Percentiles rank a stretch among this genome's conserved stretches.
Evolutionary conservation across 2,888 invertebrate genomes (phyloP).

Genomic region (Perdita meconis): DNA sequence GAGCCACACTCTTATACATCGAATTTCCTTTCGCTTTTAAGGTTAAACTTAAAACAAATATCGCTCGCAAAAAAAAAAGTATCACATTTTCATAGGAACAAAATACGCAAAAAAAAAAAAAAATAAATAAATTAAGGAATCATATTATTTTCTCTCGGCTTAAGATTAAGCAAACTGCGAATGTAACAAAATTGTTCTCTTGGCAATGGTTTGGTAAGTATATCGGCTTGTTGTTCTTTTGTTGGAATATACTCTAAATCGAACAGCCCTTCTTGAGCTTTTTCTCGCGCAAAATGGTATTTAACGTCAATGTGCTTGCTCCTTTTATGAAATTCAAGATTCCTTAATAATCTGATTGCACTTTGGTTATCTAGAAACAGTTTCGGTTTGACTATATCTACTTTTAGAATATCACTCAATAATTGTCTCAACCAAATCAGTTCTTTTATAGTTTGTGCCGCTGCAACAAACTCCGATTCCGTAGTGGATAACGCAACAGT

Average conservation of each 20-base stretch:
- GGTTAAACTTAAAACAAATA: background rate
- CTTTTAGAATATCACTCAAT: background rate
- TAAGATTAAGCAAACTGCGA: background rate
- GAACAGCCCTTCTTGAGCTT: background rate
- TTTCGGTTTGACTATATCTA: background rate
- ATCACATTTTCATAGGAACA: background rate
- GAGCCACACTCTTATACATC: no score
- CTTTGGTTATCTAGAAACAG: background rate
- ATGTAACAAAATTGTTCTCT: constrained; percentile 1
- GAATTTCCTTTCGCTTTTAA: no score
- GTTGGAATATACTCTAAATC: background rate
- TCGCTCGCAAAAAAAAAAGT: background rate
- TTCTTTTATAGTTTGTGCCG: background rate
- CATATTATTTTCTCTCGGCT: background rate
- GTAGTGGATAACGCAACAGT: background rate
- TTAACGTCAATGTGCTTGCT: background rate
- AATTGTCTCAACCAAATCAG: background rate
- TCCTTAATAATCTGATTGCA: background rate
- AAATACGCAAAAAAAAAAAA: background rate
- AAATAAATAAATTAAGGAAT: no score
- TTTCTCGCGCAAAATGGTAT: background rate
- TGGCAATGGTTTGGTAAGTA: background rate
- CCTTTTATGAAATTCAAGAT: background rate
- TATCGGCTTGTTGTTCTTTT: background rate
- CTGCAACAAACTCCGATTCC: constrained; percentile 6